phyloP scores from a whole-genome alignment of 2,888 invertebrate genomes.

The Gonocerus acuteangulatus region DNA sequence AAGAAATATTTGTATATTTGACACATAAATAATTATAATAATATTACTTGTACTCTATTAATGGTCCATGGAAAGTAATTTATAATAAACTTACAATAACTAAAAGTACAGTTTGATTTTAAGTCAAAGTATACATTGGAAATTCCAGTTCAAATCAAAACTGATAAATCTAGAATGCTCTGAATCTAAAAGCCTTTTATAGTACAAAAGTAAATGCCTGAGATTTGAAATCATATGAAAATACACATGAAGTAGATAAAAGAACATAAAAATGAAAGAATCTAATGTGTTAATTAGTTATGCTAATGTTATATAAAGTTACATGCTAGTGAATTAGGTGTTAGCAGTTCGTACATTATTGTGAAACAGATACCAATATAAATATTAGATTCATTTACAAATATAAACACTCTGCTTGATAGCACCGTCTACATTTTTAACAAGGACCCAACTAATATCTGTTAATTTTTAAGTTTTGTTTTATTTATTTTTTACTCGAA shows the following conservation, averaged over 20 bases:
- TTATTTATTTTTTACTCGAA: background rate
- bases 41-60: slow-evolving; percentile 29
- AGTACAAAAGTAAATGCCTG: too few species aligned
- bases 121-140: background rate
- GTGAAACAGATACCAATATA: slow-evolving; percentile 27
- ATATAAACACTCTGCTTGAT: slow-evolving; percentile 23
- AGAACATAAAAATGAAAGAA: slow-evolving; percentile 16
- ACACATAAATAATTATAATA: slow-evolving; percentile 28
- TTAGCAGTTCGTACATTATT: slow-evolving; percentile 24
- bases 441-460: background rate
- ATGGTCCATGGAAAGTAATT: slow-evolving; percentile 26
- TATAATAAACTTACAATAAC: slow-evolving; percentile 20
- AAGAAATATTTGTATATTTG: slow-evolving; percentile 29
- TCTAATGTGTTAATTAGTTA: slow-evolving; percentile 26
- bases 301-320: slow-evolving; percentile 25
- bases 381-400: slow-evolving; percentile 26
- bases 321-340: slow-evolving; percentile 22
- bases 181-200: too few species aligned
- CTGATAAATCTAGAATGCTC: too few species aligned
- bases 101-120: slow-evolving; percentile 27
- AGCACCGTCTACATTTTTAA: slow-evolving; percentile 20
- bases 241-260: background rate
- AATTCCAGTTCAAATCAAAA: background rate
- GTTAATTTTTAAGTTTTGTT: slow-evolving; percentile 5
- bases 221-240: background rate